Percentiles rank a stretch among this genome's conserved stretches.
phyloP scores from a whole-genome alignment of 2,888 invertebrate species.

The Abrostola tripartita region DNA sequence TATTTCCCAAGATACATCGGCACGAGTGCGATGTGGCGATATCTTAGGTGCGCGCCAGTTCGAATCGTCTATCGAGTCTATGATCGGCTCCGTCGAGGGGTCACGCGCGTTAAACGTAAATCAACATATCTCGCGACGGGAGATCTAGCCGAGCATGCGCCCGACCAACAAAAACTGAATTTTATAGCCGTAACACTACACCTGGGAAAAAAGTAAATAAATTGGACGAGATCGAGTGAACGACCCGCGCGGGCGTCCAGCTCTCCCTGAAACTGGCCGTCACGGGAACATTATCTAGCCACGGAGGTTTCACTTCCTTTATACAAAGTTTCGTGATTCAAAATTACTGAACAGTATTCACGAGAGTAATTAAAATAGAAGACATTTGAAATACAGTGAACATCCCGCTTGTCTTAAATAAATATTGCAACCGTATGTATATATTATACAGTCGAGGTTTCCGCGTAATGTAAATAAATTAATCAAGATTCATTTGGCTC shows the following conservation, averaged over 20 bases:
- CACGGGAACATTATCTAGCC: constrained; percentile 56
- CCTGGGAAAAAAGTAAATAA: constrained; percentile 84
- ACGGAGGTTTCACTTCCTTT: constrained; percentile 24
- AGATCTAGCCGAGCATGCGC: constrained; percentile 84
- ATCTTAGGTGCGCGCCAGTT: constrained; percentile 81
- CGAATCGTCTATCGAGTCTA: constrained; percentile 87
- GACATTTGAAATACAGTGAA: constrained; percentile 13
- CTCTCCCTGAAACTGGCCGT: constrained; percentile 63
- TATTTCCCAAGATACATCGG: constrained; percentile 86
- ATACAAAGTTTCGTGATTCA: constrained; percentile 25
- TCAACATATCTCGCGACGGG: constrained; percentile 88
- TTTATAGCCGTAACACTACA: constrained; percentile 86
- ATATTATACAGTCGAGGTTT: constrained; percentile 16
- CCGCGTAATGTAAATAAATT: constrained; percentile 40
- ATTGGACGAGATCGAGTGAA: constrained; percentile 81
- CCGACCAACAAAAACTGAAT: constrained; percentile 85
- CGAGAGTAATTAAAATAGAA: constrained; percentile 35
- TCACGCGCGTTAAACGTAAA: constrained; percentile 88
- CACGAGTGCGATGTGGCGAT: constrained; percentile 87
- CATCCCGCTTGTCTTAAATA: constrained; percentile 30
- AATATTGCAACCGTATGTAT: constrained; percentile 25
- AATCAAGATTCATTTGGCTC: constrained; percentile 50
- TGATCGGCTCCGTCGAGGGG: constrained; percentile 86
- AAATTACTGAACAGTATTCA: constrained; percentile 16
- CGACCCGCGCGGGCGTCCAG: constrained; percentile 68